Percentiles rank a stretch among this genome's conserved stretches.
These are phyloP conservation scores for Drosophila anomelani DNA, from an alignment of 2,888 invertebrate species.

Conservation along the genomic window DNA sequence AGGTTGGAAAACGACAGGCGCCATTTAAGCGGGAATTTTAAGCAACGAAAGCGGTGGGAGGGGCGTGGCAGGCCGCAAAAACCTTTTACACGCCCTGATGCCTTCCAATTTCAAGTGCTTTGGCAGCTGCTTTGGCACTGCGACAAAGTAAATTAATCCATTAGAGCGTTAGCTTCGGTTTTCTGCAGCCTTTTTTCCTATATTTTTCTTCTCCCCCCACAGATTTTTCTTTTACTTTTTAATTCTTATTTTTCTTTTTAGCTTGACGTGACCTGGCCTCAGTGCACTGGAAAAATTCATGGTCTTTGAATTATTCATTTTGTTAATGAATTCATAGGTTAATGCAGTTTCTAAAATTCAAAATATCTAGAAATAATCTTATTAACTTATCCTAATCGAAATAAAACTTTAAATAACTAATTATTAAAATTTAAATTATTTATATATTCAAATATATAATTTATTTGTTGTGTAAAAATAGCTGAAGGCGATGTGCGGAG, in stretches of 20 bases:
- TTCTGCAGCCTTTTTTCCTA: constrained; percentile 13
- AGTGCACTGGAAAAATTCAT: neutral
- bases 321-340: neutral
- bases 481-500: constrained; percentile 21
- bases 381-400: too few relatives aligned
- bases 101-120: constrained; percentile 63
- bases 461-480: constrained; percentile 10
- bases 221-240: constrained; percentile 39
- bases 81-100: constrained; percentile 74
- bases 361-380: neutral
- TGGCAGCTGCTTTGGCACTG: constrained; percentile 54
- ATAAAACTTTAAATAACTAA: too few relatives aligned
- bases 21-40: constrained; percentile 55
- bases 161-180: constrained; percentile 54
- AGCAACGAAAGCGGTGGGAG: neutral
- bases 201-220: constrained; percentile 16
- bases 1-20: constrained; percentile 63
- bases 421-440: neutral
- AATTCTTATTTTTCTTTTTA: constrained; percentile 38
- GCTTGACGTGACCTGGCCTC: constrained; percentile 67
- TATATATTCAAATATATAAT: too few relatives aligned
- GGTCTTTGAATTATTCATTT: neutral
- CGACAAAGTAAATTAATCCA: constrained; percentile 80
- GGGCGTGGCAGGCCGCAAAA: constrained; percentile 65
- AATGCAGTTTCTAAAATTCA: neutral